Evolutionary conservation across 2,888 invertebrate species (phyloP).

Genomic region (Netelia inedita): DNA sequence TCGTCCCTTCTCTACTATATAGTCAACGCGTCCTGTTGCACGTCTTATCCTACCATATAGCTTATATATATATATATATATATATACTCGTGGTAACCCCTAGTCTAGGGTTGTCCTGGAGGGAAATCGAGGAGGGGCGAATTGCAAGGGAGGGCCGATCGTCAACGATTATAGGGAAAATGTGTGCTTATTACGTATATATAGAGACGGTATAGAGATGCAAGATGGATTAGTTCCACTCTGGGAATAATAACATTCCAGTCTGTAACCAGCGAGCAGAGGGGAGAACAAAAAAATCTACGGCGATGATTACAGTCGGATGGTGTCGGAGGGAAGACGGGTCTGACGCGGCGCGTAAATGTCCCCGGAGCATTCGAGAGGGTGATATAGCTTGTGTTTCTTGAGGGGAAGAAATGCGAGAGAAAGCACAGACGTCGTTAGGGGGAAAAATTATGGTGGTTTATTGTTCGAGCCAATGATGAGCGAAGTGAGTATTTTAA

Average conservation of each 20-base stretch:
- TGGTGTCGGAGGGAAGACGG: conserved; percentile 29
- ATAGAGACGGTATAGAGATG: neutral
- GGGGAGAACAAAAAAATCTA: conserved; percentile 20
- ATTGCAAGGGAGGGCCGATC: conserved; percentile 24
- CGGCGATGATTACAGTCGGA: conserved; percentile 49
- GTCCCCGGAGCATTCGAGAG: conserved; percentile 31
- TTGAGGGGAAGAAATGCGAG: conserved; percentile 2
- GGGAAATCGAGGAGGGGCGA: conserved; percentile 25
- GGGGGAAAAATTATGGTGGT: neutral
- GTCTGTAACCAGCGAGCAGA: conserved; percentile 10
- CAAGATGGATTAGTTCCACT: conserved; percentile 52
- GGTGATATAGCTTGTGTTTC: conserved; percentile 3
- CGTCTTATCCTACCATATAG: neutral
- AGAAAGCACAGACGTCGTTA: neutral
- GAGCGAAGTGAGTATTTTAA: neutral
- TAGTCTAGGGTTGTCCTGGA: neutral
- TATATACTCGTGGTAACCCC: neutral
- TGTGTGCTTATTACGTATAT: conserved; percentile 12
- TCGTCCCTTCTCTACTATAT: conserved; percentile 30
- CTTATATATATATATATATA: neutral
- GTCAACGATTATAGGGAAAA: conserved; percentile 36
- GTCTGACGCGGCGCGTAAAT: conserved; percentile 19
- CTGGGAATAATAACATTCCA: conserved; percentile 43
- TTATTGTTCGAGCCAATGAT: neutral
- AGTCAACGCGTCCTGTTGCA: conserved; percentile 14